Base-by-base conservation (phyloP, 2,113 vertebrate genomes). In the Hemibagrus wyckioides region DNA sequence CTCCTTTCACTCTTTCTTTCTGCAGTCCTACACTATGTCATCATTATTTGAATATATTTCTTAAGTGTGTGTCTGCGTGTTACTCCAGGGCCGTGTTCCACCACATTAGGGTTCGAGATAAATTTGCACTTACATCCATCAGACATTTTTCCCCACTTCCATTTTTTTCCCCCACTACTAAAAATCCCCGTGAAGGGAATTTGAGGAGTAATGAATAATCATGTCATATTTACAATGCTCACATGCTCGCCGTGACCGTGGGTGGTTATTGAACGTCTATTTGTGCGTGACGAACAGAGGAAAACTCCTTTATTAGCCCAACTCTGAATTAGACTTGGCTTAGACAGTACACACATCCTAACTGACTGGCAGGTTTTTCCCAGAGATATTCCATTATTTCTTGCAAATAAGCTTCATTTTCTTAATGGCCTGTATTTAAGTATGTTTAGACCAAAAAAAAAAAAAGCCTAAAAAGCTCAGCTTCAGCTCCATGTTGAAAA, bases 91-190 rank as follows among this genome's bases (percentile, higher is more conserved):
- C 19, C 25, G n/a, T 41, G 69, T 59, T 48, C 54, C 54, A 41
- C 69, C 69, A 21, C 56, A 41, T 59, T 57, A 41, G 14, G 10
- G 61, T 56, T 86, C 19, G 5, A 67, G 61, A 52, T 80, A 54
- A 73, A 57, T 80, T 80, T 81, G 56, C 57, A 5, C 63, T 57
- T 57, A 44, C 48, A 86, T 71, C 85, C 59, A 80, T 86, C 75
- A 86, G 44, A 56, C 5, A 21, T 39, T 30, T 65, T 48, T 41
- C 33, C n/a, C 52, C 2, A 5, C 48, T 36, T 28, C 23, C 0
- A 44, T n/a, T n/a, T 19, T 6, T 3, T 4, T 6, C 21, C 28
- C 25, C 75, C 19, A 4, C 15, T 17, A 50, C 33, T 80, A 80
- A 23, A 69, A 41, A 69, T 69, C 59, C 57, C 41, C 57, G 28